These are phyloP conservation scores for Drosophila siamana DNA, from an alignment of 2,888 invertebrate genomes.

Conservation along the genomic window DNA sequence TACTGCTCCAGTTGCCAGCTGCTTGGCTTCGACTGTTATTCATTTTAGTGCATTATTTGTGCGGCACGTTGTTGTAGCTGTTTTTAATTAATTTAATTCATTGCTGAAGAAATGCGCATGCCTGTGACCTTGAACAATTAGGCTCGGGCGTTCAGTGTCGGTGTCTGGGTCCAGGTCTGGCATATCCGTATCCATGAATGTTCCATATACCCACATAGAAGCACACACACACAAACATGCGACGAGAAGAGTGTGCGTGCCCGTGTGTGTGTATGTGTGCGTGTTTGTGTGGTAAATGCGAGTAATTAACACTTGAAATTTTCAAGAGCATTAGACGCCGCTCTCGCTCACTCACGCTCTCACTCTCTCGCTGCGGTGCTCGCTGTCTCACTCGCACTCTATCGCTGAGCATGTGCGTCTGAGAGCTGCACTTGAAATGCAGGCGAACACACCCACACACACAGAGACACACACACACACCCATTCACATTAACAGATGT, in stretches of 20 bases:
- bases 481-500: slow-evolving; percentile 30
- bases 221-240: slow-evolving; percentile 44
- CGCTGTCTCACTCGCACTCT: slow-evolving; percentile 13
- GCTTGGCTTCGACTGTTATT: slow-evolving; percentile 6
- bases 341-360: slow-evolving; percentile 33
- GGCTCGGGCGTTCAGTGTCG: slow-evolving; percentile 62
- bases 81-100: slow-evolving; percentile 78
- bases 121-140: slow-evolving; percentile 80
- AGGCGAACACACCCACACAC: slow-evolving; percentile 21
- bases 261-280: slow-evolving; percentile 16
- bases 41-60: slow-evolving; percentile 57
- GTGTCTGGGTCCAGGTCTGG: slow-evolving; percentile 65
- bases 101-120: slow-evolving; percentile 76
- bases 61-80: slow-evolving; percentile 41
- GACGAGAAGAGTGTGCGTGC: slow-evolving; percentile 21
- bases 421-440: slow-evolving; percentile 67
- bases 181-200: slow-evolving; percentile 61
- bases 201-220: slow-evolving; percentile 68
- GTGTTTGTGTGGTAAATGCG: slow-evolving; percentile 58
- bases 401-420: slow-evolving; percentile 39
- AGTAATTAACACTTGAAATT: slow-evolving; percentile 80
- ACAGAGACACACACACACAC: slow-evolving; percentile 22
- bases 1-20: slow-evolving; percentile 3
- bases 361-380: slow-evolving; percentile 7
- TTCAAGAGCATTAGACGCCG: slow-evolving; percentile 76